Evolutionary conservation across 2,797 vertebrate genomes (phyloP).

Genomic region (Centroberyx gerrardi): DNA sequence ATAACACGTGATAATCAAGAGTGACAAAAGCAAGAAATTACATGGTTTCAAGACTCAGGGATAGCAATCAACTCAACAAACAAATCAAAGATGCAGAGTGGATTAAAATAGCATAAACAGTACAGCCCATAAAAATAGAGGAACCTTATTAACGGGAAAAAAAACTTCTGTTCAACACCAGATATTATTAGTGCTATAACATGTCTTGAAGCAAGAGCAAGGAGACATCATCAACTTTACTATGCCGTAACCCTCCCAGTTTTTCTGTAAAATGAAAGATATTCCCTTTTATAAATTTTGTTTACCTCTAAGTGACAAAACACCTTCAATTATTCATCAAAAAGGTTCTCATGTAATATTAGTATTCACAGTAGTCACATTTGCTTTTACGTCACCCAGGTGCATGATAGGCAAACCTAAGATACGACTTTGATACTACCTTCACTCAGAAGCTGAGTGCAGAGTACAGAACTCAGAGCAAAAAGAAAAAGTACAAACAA

Average conservation of each 20-base stretch:
- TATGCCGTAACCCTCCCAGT: neutral
- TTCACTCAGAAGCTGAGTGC: neutral
- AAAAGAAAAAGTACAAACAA: neutral
- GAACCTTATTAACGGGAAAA: neutral
- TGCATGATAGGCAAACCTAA: conserved; percentile 1
- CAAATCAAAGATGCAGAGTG: conserved; percentile 23
- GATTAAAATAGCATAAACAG: conserved; percentile 37
- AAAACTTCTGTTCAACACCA: conserved; percentile 14
- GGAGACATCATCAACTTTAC: neutral
- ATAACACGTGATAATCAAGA: neutral
- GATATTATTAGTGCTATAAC: neutral
- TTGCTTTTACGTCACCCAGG: conserved; percentile 1
- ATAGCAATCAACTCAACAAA: conserved; percentile 12
- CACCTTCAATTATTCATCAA: conserved; percentile 16
- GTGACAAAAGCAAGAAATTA: neutral
- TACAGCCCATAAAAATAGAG: conserved; percentile 35
- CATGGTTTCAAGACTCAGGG: neutral
- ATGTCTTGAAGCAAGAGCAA: conserved; percentile 26
- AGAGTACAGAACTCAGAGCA: neutral
- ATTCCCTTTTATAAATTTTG: conserved; percentile 51
- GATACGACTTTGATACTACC: conserved; percentile 1
- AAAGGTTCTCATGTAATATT: conserved; percentile 12
- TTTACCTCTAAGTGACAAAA: conserved; percentile 14
- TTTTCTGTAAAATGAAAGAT: conserved; percentile 30
- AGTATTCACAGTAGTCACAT: conserved; percentile 29